These are phyloP conservation scores for Poeciliopsis gracilis DNA, from an alignment of 2,797 vertebrate species.

Conservation along the genomic window DNA sequence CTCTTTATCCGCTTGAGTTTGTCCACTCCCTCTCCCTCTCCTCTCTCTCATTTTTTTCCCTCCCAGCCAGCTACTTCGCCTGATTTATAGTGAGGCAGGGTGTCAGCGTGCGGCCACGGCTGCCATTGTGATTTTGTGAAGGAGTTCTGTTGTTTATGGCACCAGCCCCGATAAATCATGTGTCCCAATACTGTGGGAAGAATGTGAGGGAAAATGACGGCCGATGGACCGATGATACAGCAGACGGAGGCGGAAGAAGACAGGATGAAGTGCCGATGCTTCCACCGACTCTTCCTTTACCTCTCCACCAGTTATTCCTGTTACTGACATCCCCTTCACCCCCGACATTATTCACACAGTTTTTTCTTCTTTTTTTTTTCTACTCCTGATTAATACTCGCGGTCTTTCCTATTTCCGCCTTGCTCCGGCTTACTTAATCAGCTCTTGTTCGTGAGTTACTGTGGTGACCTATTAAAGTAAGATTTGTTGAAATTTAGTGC, in stretches of 20 bases:
- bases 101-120: slow-evolving; percentile 89
- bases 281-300: slow-evolving; percentile 40
- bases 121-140: slow-evolving; percentile 95
- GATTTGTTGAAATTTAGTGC: slow-evolving; percentile 92
- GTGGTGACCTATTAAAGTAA: slow-evolving; percentile 92
- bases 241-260: slow-evolving; percentile 72
- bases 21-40: slow-evolving; percentile 55
- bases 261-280: slow-evolving; percentile 39
- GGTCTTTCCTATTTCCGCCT: not conserved
- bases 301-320: slow-evolving; percentile 17
- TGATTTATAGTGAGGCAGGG: slow-evolving; percentile 97
- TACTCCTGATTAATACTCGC: slow-evolving; percentile 20
- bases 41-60: slow-evolving; percentile 42
- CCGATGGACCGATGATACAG: slow-evolving; percentile 84
- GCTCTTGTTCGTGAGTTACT: slow-evolving; percentile 90
- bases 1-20: slow-evolving; percentile 68
- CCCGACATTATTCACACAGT: slow-evolving; percentile 20
- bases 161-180: slow-evolving; percentile 92
- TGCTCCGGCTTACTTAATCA: not conserved
- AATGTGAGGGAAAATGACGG: slow-evolving; percentile 82
- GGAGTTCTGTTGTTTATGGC: slow-evolving; percentile 94
- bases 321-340: slow-evolving; percentile 11
- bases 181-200: slow-evolving; percentile 59
- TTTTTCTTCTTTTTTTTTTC: slow-evolving; percentile 3
- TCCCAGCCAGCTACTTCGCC: slow-evolving; percentile 83